Conservation (phyloP, 2,888 invertebrate species). For the Cataglyphis albicans region DNA sequence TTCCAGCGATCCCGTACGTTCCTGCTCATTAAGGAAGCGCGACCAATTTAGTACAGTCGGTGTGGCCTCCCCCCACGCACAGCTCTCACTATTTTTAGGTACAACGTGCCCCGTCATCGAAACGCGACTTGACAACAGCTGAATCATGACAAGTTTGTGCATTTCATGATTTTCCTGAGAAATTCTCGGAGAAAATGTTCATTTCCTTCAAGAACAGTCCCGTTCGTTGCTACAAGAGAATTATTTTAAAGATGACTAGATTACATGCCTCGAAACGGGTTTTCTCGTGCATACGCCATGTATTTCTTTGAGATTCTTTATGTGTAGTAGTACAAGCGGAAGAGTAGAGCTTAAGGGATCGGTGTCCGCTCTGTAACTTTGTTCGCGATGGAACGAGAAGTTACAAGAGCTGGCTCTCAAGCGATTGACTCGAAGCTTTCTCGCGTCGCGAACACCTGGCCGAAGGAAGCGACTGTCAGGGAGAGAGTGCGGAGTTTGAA, state of each 20-base stretch:
- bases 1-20: constrained; percentile 45
- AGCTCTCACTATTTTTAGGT: constrained; percentile 48
- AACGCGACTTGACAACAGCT: constrained; percentile 51
- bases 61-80: background rate
- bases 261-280: constrained; percentile 34
- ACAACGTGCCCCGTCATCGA: constrained; percentile 13
- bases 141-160: constrained; percentile 26
- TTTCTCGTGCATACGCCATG: background rate
- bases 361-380: constrained; percentile 44
- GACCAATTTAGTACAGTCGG: constrained; percentile 69
- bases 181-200: background rate
- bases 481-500: constrained; percentile 28
- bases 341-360: constrained; percentile 34
- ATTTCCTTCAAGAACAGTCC: constrained; percentile 15
- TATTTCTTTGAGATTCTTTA: background rate
- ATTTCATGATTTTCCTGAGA: background rate
- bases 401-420: constrained; percentile 40
- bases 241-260: constrained; percentile 60
- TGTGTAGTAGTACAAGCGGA: background rate
- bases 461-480: constrained; percentile 42
- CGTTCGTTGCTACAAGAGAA: constrained; percentile 36
- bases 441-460: constrained; percentile 45
- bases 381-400: constrained; percentile 42
- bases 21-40: constrained; percentile 70
- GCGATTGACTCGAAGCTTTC: constrained; percentile 44